Base-by-base conservation (phyloP, 2,113 vertebrate genomes). In the Ophiodon elongatus region DNA sequence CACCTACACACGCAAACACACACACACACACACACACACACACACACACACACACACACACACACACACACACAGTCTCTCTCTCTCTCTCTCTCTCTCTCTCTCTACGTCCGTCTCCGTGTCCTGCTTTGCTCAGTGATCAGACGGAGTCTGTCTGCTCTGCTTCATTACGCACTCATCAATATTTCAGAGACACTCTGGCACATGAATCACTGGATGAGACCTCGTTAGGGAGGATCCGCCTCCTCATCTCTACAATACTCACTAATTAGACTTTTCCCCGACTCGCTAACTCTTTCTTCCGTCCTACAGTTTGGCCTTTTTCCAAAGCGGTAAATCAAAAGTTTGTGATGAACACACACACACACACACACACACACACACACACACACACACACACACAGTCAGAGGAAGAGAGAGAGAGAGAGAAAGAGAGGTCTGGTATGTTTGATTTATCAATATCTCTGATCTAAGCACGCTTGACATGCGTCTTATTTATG, bases 141-240 rank as follows among this genome's bases (percentile, higher is more conserved):
- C 41, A 39, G 80, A 68, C 68, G 83, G 84, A 89, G 89, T 68
- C 89, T 69, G 84, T 85, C 84, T 85, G 86, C 87, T 87, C 45
- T 25, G 71, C 82, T 89, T 86, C 84, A 87, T 88, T 88, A 80
- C 43, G 54, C 82, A 37, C 84, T 92, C 85, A 89, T 92, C 68
- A 80, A 87, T 88, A 87, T 91, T 91, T 91, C 83, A 91, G 68
- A 80, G 85, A 80, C 29, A 29, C 78, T 85, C 84, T 87, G 39
- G 75, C 86, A 90, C 91, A 88, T 89, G 88, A 67, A 90, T 88
- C 88, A 88, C 70, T 6, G 74, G 47, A 69, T 39, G 79, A 87
- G 84, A 76, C 65, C 85, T 91, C 33, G 54, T 88, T 88, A 90
- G 69, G 41, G 21, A 64, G 68, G 79, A 73, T 59, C 66, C 82